phyloP scores from a whole-genome alignment of 2,888 invertebrate genomes.

The Diplazon laetatorius region DNA sequence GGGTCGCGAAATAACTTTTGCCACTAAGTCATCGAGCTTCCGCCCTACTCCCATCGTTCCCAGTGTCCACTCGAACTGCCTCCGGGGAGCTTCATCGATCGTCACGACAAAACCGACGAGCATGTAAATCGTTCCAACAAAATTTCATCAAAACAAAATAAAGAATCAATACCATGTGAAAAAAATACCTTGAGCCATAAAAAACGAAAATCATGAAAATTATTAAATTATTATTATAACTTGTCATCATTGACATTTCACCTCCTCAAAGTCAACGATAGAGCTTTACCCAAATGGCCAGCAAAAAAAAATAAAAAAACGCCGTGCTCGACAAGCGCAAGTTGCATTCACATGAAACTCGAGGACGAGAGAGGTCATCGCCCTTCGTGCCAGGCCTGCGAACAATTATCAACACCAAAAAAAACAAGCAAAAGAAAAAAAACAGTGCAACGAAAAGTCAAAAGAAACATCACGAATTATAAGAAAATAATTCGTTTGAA shows the following conservation, averaged over 20 bases:
- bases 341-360: too few relatives aligned
- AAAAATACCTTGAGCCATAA: neutral
- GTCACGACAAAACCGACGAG: slow-evolving; percentile 24
- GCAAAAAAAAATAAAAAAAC: too few relatives aligned
- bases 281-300: too few relatives aligned
- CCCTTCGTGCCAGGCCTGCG: neutral
- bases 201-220: too few relatives aligned
- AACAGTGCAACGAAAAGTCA: neutral
- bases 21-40: slow-evolving; percentile 59
- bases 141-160: slow-evolving; percentile 2
- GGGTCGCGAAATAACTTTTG: slow-evolving; percentile 55
- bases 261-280: too few relatives aligned
- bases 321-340: too few relatives aligned
- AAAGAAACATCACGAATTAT: neutral
- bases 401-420: slow-evolving; percentile 10
- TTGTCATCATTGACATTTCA: too few relatives aligned
- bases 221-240: neutral
- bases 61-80: neutral
- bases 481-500: slow-evolving; percentile 9
- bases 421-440: neutral
- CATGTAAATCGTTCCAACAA: slow-evolving; percentile 18
- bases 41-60: slow-evolving; percentile 12
- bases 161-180: neutral
- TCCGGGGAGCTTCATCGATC: slow-evolving; percentile 48
- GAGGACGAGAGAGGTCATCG: neutral